phyloP scores from a whole-genome alignment of 2,888 invertebrate species.

The Heliconius hortense region DNA sequence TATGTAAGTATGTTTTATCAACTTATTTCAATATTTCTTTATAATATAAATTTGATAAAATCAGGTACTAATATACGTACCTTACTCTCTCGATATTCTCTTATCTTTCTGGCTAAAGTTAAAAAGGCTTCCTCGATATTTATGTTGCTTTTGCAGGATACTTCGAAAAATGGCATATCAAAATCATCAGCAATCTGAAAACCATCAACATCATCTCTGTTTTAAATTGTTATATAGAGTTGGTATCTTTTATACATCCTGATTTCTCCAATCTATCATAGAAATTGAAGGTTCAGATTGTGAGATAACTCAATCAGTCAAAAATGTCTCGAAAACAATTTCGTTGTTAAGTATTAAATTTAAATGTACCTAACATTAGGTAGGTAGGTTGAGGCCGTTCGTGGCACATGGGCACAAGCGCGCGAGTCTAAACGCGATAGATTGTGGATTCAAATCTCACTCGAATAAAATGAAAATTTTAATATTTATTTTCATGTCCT shows the following conservation, averaged over 20 bases:
- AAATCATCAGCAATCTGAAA: conserved; percentile 91
- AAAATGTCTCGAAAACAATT: too few species aligned
- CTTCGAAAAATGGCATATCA: conserved; percentile 94
- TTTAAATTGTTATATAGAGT: background rate
- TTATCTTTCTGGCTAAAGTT: conserved; percentile 90
- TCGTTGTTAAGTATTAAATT: background rate
- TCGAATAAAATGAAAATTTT: too few species aligned
- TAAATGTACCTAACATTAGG: background rate
- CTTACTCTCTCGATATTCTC: conserved; percentile 89
- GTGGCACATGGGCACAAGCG: too few species aligned
- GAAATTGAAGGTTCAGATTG: background rate
- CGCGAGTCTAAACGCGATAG: too few species aligned
- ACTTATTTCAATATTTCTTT: background rate
- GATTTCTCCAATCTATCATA: background rate
- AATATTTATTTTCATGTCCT: too few species aligned
- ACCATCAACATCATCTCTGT: background rate
- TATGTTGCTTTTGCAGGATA: conserved; percentile 92
- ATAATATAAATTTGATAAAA: conserved; percentile 1
- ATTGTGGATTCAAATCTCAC: too few species aligned
- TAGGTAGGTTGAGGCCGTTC: background rate
- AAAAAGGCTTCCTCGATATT: conserved; percentile 93
- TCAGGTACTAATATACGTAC: conserved; percentile 62
- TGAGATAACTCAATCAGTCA: too few species aligned
- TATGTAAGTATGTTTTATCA: background rate
- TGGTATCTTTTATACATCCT: background rate